Percentiles rank a stretch among this genome's conserved stretches.
phyloP scores from a whole-genome alignment of 2,113 vertebrate genomes.

The Carettochelys insculpta region DNA sequence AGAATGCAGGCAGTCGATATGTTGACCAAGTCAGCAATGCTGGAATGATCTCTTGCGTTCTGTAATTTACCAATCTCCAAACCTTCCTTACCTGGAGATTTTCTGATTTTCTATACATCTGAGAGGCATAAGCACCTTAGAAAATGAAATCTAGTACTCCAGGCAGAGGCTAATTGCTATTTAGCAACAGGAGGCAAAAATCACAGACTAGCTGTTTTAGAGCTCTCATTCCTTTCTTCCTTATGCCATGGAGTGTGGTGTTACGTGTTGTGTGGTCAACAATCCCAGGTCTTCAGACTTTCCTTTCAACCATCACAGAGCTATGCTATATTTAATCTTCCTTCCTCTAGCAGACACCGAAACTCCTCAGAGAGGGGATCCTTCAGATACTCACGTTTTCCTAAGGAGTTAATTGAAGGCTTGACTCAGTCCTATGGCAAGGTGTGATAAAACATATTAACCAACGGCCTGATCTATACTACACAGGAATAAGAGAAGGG shows the following conservation, averaged over 20 bases:
- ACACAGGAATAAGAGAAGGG: background rate
- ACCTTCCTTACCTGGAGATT: background rate
- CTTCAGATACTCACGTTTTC: background rate
- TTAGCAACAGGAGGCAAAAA: background rate
- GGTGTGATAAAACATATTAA: background rate
- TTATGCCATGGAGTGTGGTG: background rate
- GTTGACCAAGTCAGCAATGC: background rate
- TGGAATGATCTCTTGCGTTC: background rate
- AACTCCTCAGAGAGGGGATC: background rate
- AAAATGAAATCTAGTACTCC: background rate
- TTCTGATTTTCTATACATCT: background rate
- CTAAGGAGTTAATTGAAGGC: background rate
- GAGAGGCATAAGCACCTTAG: background rate
- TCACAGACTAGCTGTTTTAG: background rate
- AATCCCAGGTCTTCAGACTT: background rate
- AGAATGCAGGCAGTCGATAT: background rate
- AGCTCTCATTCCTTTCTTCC: background rate
- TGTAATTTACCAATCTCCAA: background rate
- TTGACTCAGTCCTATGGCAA: background rate
- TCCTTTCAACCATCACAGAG: background rate
- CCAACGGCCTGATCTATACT: background rate
- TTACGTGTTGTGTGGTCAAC: background rate
- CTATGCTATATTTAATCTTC: background rate
- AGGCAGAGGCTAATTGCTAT: background rate
- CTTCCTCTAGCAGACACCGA: background rate